Evolutionary conservation across 2,797 vertebrate species (phyloP).

Genomic region (Pogoniulus pusillus): DNA sequence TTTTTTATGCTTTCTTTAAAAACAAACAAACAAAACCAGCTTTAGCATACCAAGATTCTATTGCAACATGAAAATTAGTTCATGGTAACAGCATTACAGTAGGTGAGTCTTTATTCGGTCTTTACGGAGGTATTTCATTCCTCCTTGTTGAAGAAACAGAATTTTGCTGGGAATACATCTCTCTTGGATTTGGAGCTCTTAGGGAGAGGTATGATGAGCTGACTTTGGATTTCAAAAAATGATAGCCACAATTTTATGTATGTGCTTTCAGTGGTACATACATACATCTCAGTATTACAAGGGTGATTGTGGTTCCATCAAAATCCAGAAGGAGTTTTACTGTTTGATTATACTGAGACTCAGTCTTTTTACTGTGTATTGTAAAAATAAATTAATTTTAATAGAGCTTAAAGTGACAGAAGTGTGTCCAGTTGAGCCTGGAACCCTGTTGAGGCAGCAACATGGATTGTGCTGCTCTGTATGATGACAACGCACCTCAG

Average conservation of each 20-base stretch:
- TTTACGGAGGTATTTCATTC: background rate
- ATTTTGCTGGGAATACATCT: background rate
- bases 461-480: background rate
- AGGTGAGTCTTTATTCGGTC: background rate
- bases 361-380: background rate
- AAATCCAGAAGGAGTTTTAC: background rate
- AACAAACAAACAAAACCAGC: background rate
- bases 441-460: background rate
- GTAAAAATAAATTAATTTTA: background rate
- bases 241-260: background rate
- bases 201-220: background rate
- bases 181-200: background rate
- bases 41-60: background rate
- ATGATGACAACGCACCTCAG: rapidly evolving
- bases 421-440: background rate
- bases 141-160: background rate
- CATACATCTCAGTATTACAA: background rate
- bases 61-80: background rate
- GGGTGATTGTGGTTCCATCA: background rate
- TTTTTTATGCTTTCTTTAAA: background rate
- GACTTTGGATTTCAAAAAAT: background rate
- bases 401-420: background rate
- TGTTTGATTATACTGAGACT: background rate
- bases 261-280: background rate
- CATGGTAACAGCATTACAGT: background rate